Evolutionary conservation across 23 tunicate species (phyloP).

Genomic region (Styela plicata): DNA sequence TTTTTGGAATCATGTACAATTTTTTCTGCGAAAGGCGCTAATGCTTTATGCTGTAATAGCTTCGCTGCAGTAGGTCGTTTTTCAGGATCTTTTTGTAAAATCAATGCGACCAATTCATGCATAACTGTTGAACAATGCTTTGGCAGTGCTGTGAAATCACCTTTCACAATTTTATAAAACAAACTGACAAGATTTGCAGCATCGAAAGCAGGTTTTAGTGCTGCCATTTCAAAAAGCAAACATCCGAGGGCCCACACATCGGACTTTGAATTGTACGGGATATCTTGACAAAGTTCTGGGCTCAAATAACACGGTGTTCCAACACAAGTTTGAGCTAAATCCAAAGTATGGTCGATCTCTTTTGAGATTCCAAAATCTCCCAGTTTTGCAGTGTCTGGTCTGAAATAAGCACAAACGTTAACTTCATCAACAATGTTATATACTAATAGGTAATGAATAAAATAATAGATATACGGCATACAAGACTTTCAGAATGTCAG

Average conservation of each 20-base stretch:
- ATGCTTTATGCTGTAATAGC: slow-evolving; percentile 20
- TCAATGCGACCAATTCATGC: slow-evolving; percentile 39
- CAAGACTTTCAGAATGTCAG: too few relatives aligned
- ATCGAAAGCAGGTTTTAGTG: slow-evolving; percentile 86
- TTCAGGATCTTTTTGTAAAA: slow-evolving; percentile 56
- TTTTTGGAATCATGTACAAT: not conserved
- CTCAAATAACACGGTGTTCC: slow-evolving; percentile 94
- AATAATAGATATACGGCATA: too few relatives aligned
- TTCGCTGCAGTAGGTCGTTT: slow-evolving; percentile 65
- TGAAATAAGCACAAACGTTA: slow-evolving; percentile 26
- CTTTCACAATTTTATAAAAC: slow-evolving; percentile 85
- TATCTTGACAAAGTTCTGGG: slow-evolving; percentile 90
- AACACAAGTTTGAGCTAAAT: slow-evolving; percentile 90
- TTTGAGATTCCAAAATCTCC: slow-evolving; percentile 96
- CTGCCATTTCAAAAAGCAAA: slow-evolving; percentile 78
- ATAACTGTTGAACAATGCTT: slow-evolving; percentile 33
- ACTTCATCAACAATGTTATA: too few relatives aligned
- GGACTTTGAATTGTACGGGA: slow-evolving; percentile 89
- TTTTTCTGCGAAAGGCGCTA: not conserved
- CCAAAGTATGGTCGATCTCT: slow-evolving; percentile 82
- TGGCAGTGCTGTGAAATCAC: slow-evolving; percentile 61
- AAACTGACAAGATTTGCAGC: slow-evolving; percentile 88
- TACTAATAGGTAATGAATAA: not conserved
- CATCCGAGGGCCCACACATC: slow-evolving; percentile 97
- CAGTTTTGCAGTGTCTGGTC: slow-evolving; percentile 64